A percentile compares a stretch with the other conserved stretches of the same genome.
Conservation (phyloP, 2,888 invertebrate species). For the Noctua fimbriata region DNA sequence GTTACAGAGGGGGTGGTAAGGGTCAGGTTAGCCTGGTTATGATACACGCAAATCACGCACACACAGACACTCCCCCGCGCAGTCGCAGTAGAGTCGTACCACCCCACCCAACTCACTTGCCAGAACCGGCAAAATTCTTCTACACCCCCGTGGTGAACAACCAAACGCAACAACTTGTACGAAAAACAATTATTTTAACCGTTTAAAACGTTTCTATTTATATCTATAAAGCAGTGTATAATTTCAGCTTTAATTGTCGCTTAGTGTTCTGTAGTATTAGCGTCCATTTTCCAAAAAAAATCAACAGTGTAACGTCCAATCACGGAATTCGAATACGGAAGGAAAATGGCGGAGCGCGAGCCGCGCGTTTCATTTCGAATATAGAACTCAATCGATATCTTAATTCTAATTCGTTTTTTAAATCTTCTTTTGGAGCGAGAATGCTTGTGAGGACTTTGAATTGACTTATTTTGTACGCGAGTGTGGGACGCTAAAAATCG, state of each 20-base stretch:
- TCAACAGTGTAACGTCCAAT: conserved; percentile 69
- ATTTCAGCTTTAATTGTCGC: conserved; percentile 73
- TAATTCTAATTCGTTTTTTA: conserved; percentile 57
- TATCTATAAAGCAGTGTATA: conserved; percentile 60
- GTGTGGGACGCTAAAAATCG: conserved; percentile 82
- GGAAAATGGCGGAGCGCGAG: conserved; percentile 84
- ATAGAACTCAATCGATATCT: conserved; percentile 69
- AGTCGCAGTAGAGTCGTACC: conserved; percentile 77
- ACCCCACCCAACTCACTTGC: conserved; percentile 87
- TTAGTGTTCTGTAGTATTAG: conserved; percentile 76
- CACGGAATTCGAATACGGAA: conserved; percentile 73
- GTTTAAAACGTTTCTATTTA: conserved; percentile 70
- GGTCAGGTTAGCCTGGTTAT: conserved; percentile 74
- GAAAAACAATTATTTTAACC: conserved; percentile 72
- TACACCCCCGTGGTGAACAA: conserved; percentile 85
- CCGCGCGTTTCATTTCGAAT: conserved; percentile 74
- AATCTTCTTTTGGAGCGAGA: conserved; percentile 60
- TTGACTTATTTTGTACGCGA: conserved; percentile 63
- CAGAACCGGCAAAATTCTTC: conserved; percentile 87
- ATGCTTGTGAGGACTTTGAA: conserved; percentile 79
- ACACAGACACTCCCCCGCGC: conserved; percentile 81
- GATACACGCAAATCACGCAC: conserved; percentile 85
- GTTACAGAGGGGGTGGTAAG: conserved; percentile 70
- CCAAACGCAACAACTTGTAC: conserved; percentile 86
- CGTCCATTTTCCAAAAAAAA: conserved; percentile 60